Evolutionary conservation across 23 tunicate genomes (phyloP).

Genomic region (Trididemnum nubilum): DNA sequence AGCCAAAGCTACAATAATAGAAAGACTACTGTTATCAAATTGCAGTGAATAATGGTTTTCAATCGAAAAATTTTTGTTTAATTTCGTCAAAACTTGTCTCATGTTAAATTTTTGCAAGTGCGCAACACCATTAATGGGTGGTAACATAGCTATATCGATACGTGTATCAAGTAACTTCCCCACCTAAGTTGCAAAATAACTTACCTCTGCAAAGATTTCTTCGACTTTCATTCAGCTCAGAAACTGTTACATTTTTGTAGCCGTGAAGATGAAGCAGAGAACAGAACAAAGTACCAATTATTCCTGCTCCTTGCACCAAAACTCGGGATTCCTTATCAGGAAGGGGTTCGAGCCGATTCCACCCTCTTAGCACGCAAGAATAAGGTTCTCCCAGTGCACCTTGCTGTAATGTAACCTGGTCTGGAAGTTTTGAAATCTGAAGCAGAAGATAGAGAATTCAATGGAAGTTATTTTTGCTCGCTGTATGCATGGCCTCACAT

Average conservation of each 20-base stretch:
- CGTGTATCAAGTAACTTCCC: no score
- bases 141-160: no score
- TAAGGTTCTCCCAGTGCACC: conserved; percentile 87
- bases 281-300: conserved; percentile 79
- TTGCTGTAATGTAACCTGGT: conserved; percentile 42
- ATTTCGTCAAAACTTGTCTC: no score
- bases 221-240: conserved; percentile 76
- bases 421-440: conserved; percentile 85
- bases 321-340: conserved; percentile 54
- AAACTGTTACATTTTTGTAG: conserved; percentile 75
- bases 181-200: no score
- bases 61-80: no score
- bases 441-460: not conserved
- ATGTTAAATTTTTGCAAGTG: no score
- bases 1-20: no score
- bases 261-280: conserved; percentile 64
- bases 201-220: conserved; percentile 60
- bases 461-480: no score
- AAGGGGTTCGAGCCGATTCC: conserved; percentile 59
- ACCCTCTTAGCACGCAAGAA: conserved; percentile 85
- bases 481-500: no score
- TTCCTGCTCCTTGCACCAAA: conserved; percentile 94
- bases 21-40: no score
- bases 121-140: no score
- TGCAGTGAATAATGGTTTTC: no score